phyloP scores from a whole-genome alignment of 2,113 vertebrate species.

The Caracal caracal region DNA sequence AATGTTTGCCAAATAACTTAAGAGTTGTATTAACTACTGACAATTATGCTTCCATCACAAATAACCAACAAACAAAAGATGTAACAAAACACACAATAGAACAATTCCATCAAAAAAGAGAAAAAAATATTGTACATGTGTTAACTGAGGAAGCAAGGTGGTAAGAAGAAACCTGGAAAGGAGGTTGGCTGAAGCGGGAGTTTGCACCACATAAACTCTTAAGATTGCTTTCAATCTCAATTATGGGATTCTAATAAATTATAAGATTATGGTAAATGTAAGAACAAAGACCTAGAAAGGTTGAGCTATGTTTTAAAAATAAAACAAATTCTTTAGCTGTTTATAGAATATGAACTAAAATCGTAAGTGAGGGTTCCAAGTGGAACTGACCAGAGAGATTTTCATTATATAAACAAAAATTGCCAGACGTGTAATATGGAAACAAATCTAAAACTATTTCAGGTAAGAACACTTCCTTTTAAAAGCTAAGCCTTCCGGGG shows the following conservation, averaged over 20 bases:
- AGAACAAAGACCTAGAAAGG: neutral
- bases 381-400: neutral
- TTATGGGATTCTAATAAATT: neutral
- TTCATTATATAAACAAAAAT: neutral
- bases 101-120: neutral
- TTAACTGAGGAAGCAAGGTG: neutral
- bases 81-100: neutral
- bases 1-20: neutral
- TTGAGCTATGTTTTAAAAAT: neutral
- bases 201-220: neutral
- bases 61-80: neutral
- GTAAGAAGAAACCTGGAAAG: neutral
- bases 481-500: neutral
- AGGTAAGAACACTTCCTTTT: conserved; percentile 25
- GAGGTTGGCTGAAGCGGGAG: neutral
- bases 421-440: neutral
- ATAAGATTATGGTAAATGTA: neutral
- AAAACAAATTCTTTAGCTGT: neutral
- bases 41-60: neutral
- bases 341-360: conserved; percentile 33
- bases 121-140: neutral
- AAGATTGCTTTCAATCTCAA: neutral
- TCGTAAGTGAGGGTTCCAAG: neutral
- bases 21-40: neutral
- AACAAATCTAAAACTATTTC: conserved; percentile 20